Conservation (phyloP, 1,140 invertebrate genomes). For the Apis dorsata region DNA sequence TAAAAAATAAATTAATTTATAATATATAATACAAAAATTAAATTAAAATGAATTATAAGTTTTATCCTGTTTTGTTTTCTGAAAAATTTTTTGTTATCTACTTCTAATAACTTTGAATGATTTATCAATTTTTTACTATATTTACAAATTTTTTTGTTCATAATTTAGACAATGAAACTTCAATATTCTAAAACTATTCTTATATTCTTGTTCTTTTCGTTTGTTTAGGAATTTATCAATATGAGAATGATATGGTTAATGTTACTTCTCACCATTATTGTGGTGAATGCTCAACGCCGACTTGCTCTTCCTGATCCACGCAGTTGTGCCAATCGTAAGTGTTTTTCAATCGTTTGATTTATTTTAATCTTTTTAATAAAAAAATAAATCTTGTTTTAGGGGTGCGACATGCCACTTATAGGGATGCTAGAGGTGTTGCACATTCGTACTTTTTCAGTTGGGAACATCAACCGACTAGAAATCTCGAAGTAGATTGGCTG, state of each 20-base stretch:
- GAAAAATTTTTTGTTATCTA: too few relatives aligned
- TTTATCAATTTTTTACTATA: too few relatives aligned
- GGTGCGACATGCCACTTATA: slow-evolving; percentile 91
- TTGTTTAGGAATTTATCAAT: slow-evolving; percentile 63
- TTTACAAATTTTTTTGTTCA: too few relatives aligned
- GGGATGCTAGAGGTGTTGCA: slow-evolving; percentile 90
- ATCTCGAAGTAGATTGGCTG: slow-evolving; percentile 93
- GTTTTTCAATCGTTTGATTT: neutral
- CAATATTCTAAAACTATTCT: too few relatives aligned
- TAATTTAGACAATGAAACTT: too few relatives aligned
- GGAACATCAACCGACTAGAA: slow-evolving; percentile 92
- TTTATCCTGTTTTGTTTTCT: too few relatives aligned
- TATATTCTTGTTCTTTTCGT: neutral
- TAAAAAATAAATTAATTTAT: neutral
- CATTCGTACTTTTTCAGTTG: slow-evolving; percentile 97
- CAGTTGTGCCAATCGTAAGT: slow-evolving; percentile 93
- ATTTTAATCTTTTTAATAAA: neutral
- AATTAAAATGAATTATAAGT: neutral
- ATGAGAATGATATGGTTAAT: slow-evolving; percentile 82
- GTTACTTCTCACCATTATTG: slow-evolving; percentile 82
- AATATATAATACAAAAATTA: neutral
- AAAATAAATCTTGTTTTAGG: slow-evolving; percentile 79
- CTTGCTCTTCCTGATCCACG: slow-evolving; percentile 92
- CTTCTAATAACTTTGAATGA: too few relatives aligned
- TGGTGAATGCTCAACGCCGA: slow-evolving; percentile 88